These are phyloP conservation scores for Euborellia annulipes DNA, from an alignment of 1,140 invertebrate genomes.

Conservation along the genomic window DNA sequence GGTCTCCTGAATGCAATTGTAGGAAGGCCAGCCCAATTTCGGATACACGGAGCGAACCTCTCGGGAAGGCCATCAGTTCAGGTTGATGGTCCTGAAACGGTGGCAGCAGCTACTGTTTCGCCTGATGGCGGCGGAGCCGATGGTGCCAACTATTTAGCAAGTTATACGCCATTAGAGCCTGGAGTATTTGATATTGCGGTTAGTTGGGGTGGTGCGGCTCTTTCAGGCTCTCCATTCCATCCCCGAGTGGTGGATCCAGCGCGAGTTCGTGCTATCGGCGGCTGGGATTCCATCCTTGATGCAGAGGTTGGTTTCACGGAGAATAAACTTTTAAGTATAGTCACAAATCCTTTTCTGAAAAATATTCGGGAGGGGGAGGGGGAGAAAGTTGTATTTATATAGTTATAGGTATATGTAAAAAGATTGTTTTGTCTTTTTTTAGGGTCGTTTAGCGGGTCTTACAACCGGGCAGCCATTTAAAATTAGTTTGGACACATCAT, in stretches of 20 bases:
- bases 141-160: conserved; percentile 38
- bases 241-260: conserved; percentile 50
- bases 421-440: too few relatives aligned
- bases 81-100: conserved; percentile 49
- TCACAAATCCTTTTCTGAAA: too few relatives aligned
- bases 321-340: too few relatives aligned
- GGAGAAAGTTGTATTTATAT: too few relatives aligned
- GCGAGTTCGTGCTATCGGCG: conserved; percentile 53
- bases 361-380: too few relatives aligned
- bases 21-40: conserved; percentile 25
- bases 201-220: conserved; percentile 40
- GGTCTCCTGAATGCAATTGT: conserved; percentile 40
- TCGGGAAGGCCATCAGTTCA: background rate
- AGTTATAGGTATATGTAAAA: too few relatives aligned
- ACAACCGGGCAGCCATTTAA: conserved; percentile 15
- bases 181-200: conserved; percentile 56
- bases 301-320: too few relatives aligned
- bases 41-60: conserved; percentile 10
- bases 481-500: conserved; percentile 41
- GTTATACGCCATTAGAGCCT: conserved; percentile 50
- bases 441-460: too few relatives aligned
- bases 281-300: conserved; percentile 65
- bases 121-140: conserved; percentile 32
- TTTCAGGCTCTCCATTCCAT: conserved; percentile 51
- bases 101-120: conserved; percentile 37